A percentile compares a stretch with the other conserved stretches of the same genome.
Conservation (phyloP, 1,140 invertebrate species). For the Pseudomyrmex concolor region DNA sequence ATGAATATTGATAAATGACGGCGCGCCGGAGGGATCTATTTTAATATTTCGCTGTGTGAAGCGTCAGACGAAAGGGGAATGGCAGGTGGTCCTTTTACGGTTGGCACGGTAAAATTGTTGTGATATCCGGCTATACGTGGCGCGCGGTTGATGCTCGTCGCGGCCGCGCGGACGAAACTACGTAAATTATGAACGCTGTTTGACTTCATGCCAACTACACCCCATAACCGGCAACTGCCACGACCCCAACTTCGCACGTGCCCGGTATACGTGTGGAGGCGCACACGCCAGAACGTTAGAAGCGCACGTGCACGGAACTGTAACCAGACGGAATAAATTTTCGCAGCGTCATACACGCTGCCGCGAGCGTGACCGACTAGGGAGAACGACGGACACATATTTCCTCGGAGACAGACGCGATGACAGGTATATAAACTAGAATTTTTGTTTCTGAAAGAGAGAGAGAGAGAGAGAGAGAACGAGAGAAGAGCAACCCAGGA, state of each 20-base stretch:
- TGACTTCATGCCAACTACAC: conserved; percentile 82
- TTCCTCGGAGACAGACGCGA: conserved; percentile 52
- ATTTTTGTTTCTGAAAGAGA: neutral
- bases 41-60: conserved; percentile 51
- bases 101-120: conserved; percentile 72
- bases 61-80: conserved; percentile 10
- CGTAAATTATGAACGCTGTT: conserved; percentile 83
- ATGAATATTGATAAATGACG: conserved; percentile 58
- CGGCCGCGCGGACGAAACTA: conserved; percentile 76
- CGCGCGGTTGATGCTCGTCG: conserved; percentile 56
- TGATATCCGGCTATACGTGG: conserved; percentile 65
- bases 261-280: conserved; percentile 40
- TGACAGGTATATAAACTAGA: conserved; percentile 45
- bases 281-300: neutral
- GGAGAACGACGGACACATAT: conserved; percentile 16
- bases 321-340: conserved; percentile 76
- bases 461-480: neutral
- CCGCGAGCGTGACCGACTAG: conserved; percentile 62
- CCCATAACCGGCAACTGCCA: conserved; percentile 71
- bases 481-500: no score
- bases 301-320: conserved; percentile 30
- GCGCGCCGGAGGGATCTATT: conserved; percentile 45
- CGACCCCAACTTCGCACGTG: conserved; percentile 54
- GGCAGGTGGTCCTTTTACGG: conserved; percentile 50
- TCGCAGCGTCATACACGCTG: conserved; percentile 68